Evolutionary conservation across 37 sponge, comb jelly and placozoan genomes (phyloP), one percentile per base, ranked within the genome.

Genomic region (Chondrilla cf. caribensis): DNA sequence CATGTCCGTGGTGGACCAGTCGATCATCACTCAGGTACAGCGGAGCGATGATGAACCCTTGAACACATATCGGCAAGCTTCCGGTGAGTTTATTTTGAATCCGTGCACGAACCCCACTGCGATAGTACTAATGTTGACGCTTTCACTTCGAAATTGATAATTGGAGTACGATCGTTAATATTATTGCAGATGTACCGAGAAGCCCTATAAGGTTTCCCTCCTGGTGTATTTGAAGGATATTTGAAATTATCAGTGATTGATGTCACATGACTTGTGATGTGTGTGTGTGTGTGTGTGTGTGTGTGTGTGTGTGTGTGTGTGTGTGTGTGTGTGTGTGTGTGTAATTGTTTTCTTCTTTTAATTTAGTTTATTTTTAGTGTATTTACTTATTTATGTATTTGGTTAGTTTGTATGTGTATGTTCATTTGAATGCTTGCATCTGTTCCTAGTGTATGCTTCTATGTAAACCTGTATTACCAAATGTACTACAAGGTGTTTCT

Each of bases 1-100:
- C n/a, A 73, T 73, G 76, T 73, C 76, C 9, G 76, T 70, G 26
- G 84, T 81, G 77, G 84, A 87, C n/a, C 82, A 79, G n/a, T 83
- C 86, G 26, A 88, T 90, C 38, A 87, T 93, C 26, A 93, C 89
- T 39, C 89, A 90, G 0, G 90, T 89, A 70, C 90, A 89, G 18
- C 58, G 90, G 8, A 77, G 89, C 28, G 93, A 93, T 40, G 80
- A 58, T 2, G 93, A 92, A 29, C 82, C 73, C 6, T 83, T 73
- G 44, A 73, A 73, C 76, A 73, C 76, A 15, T 73, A 73, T 37
- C 39, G 76, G 24, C 76, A 73, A 40, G 76, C 76, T 19, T 73
- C 76, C 15, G 76, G 76, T 73, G 5, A 73, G 76, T 6, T n/a
- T 29, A n/a, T n/a, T n/a, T n/a, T n/a, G n/a, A n/a, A n/a, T n/a